phyloP scores from a whole-genome alignment of 1,140 invertebrate species.

The Medauroidea extradentata region DNA sequence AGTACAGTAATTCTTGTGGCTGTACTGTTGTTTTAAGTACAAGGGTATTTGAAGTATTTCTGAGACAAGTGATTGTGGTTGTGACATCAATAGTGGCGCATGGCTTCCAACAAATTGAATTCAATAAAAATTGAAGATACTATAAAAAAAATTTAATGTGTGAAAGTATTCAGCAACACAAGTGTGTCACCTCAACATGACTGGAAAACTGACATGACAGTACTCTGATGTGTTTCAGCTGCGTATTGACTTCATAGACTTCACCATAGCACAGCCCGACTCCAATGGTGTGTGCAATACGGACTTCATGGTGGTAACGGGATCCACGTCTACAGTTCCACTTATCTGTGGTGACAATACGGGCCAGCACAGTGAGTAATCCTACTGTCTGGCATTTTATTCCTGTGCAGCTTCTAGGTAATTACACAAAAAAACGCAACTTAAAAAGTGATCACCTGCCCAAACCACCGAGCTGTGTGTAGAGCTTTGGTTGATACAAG shows the following conservation, averaged over 20 bases:
- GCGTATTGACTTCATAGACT: slow-evolving; percentile 70
- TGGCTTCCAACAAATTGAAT: too few species aligned
- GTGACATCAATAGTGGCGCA: too few species aligned
- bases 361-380: slow-evolving; percentile 61
- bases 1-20: too few species aligned
- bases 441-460: neutral
- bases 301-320: slow-evolving; percentile 65
- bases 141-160: too few species aligned
- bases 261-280: slow-evolving; percentile 66
- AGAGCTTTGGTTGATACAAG: too few species aligned
- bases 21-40: too few species aligned
- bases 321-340: slow-evolving; percentile 60
- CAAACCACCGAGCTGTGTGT: too few species aligned
- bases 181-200: neutral
- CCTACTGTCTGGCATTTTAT: neutral
- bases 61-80: too few species aligned
- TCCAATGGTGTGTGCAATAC: slow-evolving; percentile 64
- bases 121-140: too few species aligned
- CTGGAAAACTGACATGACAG: neutral
- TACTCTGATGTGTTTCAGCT: slow-evolving; percentile 50
- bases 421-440: neutral
- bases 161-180: too few species aligned
- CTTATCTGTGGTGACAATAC: slow-evolving; percentile 73
- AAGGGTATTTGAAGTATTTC: too few species aligned
- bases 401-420: neutral